Percentiles rank a stretch among this genome's conserved stretches.
Evolutionary conservation across 2,113 vertebrate genomes (phyloP).

Genomic region (Dipodomys stephensi): DNA sequence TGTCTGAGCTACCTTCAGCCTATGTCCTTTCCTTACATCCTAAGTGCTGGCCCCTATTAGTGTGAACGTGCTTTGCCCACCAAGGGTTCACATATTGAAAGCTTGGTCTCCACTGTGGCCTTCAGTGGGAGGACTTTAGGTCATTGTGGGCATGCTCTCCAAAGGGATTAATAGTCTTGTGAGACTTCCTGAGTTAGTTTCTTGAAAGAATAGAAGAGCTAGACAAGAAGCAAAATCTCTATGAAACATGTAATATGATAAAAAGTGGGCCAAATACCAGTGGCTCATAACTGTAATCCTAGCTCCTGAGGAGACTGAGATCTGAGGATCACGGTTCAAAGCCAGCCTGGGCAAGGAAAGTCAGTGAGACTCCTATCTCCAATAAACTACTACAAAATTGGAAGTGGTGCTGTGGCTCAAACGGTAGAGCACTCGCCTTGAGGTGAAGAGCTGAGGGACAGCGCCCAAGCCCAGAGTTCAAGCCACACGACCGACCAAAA

Average conservation of each 20-base stretch:
- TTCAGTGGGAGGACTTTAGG: neutral
- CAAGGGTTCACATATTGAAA: neutral
- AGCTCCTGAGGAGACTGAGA: too few relatives aligned
- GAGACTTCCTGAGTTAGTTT: neutral
- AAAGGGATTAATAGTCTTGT: neutral
- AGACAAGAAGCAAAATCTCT: neutral
- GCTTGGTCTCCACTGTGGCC: neutral
- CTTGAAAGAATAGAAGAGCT: neutral
- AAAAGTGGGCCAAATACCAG: neutral
- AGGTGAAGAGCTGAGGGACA: too few relatives aligned
- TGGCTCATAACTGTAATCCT: too few relatives aligned
- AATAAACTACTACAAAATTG: too few relatives aligned
- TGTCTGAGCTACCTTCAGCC: neutral
- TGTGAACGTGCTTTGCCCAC: neutral
- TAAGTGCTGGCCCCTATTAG: neutral
- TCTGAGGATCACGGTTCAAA: too few relatives aligned
- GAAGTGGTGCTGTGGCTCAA: too few relatives aligned
- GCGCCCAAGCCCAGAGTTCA: too few relatives aligned
- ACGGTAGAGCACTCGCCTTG: too few relatives aligned
- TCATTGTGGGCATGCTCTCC: neutral
- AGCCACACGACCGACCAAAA: too few relatives aligned
- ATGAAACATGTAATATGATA: neutral
- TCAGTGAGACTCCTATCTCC: too few relatives aligned
- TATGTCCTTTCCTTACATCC: neutral
- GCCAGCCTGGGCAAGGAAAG: too few relatives aligned